Evolutionary conservation across 2,113 vertebrate species (phyloP).

Genomic region (Bostrychus sinensis): DNA sequence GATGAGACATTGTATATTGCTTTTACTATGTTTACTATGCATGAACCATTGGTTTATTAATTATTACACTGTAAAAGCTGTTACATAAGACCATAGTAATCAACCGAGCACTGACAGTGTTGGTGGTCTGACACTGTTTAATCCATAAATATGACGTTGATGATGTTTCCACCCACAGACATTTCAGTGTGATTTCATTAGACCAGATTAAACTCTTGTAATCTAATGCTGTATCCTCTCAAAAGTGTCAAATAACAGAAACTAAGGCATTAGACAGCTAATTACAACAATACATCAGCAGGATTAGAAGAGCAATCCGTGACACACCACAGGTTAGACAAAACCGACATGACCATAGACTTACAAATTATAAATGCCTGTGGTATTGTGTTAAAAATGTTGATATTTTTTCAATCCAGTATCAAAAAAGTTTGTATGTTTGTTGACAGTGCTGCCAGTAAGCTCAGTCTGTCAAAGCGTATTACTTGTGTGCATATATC

Average conservation of each 20-base stretch:
- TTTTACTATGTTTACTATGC: not conserved
- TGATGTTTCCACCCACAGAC: slow-evolving; percentile 5
- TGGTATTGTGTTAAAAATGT: no score
- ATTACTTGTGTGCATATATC: not conserved
- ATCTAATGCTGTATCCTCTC: not conserved
- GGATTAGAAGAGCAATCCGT: not conserved
- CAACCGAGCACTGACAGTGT: slow-evolving; percentile 12
- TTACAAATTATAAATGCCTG: no score
- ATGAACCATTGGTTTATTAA: not conserved
- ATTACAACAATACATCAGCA: slow-evolving; percentile 5
- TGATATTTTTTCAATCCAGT: no score
- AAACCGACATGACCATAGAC: no score
- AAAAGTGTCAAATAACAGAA: not conserved
- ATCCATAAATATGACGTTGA: slow-evolving; percentile 8
- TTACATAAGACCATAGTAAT: slow-evolving; percentile 1
- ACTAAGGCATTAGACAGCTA: not conserved
- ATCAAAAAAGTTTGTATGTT: no score
- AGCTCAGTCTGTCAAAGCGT: slow-evolving; percentile 3
- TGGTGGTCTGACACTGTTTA: slow-evolving; percentile 24
- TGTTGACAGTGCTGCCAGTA: not conserved
- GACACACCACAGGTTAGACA: not conserved
- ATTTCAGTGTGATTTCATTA: not conserved
- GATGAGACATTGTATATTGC: no score
- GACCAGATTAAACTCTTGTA: not conserved
- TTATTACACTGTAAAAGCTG: not conserved